phyloP scores from a whole-genome alignment of 1,140 invertebrate species.

The Zophobas morio region DNA sequence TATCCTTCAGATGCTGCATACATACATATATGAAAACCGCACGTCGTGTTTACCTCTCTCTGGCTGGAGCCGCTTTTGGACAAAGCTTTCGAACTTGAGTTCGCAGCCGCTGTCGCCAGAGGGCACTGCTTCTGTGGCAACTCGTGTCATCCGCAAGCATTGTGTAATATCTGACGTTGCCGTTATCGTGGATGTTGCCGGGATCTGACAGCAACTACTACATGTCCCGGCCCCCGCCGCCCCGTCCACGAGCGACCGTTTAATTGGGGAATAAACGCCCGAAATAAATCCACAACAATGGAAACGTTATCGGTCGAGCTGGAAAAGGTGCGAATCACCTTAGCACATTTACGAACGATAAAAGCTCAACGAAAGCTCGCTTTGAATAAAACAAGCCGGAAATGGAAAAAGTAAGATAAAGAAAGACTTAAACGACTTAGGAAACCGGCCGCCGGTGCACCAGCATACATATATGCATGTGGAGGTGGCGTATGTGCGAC shows the following conservation, averaged over 20 bases:
- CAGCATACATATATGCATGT: conserved; percentile 53
- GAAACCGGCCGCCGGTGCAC: conserved; percentile 37
- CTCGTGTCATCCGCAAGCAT: conserved; percentile 53
- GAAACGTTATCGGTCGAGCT: conserved; percentile 13
- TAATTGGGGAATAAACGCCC: conserved; percentile 20
- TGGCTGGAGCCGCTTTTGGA: conserved; percentile 49
- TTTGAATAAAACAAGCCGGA: conserved; percentile 57
- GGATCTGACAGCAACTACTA: conserved; percentile 38
- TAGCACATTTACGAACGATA: conserved; percentile 48
- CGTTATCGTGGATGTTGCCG: conserved; percentile 38
- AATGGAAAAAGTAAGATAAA: conserved; percentile 57
- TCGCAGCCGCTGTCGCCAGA: conserved; percentile 49
- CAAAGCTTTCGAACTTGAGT: conserved; percentile 55
- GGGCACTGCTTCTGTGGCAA: conserved; percentile 49
- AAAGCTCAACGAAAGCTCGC: conserved; percentile 49
- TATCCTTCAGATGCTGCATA: conserved; percentile 42
- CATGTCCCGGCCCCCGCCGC: not conserved
- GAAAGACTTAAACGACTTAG: conserved; percentile 51
- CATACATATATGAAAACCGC: conserved; percentile 52
- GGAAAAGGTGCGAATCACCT: conserved; percentile 51
- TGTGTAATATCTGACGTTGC: conserved; percentile 50
- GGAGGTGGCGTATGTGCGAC: conserved; percentile 28
- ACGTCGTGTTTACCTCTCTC: conserved; percentile 53
- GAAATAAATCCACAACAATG: conserved; percentile 32
- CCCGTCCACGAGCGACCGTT: conserved; percentile 5